Percentiles rank a stretch among this genome's conserved stretches.
Conservation (phyloP, 2,113 vertebrate species). For the Bos taurus region ARS-UCD2.0 NC_037357.1:60181501-60182000, state of each 20-base stretch:
- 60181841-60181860: not conserved
- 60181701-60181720: not conserved
- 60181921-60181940: constrained; percentile 27
- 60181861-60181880: not conserved
- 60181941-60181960: not conserved
- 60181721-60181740: not conserved
- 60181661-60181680: not conserved
- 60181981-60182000: not conserved
- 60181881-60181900: not conserved
- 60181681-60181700: not conserved
- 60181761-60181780: not conserved
- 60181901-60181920: not conserved
- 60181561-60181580: not conserved
- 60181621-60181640: not conserved
- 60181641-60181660: not conserved
- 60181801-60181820: not conserved
- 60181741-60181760: not conserved
- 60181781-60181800: not conserved
- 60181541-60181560: not conserved
- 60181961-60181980: not conserved
- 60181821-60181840: not conserved
- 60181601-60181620: not conserved
- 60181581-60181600: not conserved
- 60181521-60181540: not conserved
- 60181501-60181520: not conserved